Evolutionary conservation across 2,888 invertebrate species (phyloP).

Genomic region (Apotomis turbidana): DNA sequence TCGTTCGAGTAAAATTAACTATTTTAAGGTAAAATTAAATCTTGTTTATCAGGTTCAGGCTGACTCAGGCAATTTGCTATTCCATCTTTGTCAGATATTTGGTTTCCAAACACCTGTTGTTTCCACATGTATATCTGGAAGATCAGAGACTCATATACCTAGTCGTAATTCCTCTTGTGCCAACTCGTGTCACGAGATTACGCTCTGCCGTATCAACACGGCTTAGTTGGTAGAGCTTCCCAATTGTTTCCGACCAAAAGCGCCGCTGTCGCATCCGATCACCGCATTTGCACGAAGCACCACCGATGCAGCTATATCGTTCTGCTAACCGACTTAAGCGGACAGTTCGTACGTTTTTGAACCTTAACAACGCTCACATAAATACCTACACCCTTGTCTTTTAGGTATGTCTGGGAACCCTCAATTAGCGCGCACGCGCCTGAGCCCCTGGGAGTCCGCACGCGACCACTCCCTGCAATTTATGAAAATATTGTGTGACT

Average conservation of each 20-base stretch:
- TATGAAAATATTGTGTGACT: conserved; percentile 63
- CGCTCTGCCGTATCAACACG: conserved; percentile 11
- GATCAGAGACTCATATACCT: background rate
- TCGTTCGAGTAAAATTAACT: too few species aligned
- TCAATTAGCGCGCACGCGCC: conserved; percentile 77
- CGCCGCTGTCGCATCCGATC: conserved; percentile 71
- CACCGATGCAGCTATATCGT: conserved; percentile 57
- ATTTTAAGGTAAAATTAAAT: too few species aligned
- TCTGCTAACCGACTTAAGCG: conserved; percentile 6
- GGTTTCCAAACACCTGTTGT: too few species aligned
- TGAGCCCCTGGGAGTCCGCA: conserved; percentile 69
- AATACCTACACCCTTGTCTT: background rate
- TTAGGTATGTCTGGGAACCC: conserved; percentile 53
- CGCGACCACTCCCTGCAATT: conserved; percentile 73
- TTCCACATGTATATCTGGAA: too few species aligned
- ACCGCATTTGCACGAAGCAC: conserved; percentile 74
- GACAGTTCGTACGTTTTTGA: background rate
- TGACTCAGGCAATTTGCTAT: too few species aligned
- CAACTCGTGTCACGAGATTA: conserved; percentile 16
- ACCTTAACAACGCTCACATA: background rate
- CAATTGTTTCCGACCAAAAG: conserved; percentile 64
- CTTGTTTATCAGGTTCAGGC: too few species aligned
- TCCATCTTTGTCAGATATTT: too few species aligned
- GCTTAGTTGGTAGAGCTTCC: conserved; percentile 52
- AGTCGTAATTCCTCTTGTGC: background rate